Evolutionary conservation across 2,113 vertebrate genomes (phyloP).

Genomic region (Pungitius pungitius): DNA sequence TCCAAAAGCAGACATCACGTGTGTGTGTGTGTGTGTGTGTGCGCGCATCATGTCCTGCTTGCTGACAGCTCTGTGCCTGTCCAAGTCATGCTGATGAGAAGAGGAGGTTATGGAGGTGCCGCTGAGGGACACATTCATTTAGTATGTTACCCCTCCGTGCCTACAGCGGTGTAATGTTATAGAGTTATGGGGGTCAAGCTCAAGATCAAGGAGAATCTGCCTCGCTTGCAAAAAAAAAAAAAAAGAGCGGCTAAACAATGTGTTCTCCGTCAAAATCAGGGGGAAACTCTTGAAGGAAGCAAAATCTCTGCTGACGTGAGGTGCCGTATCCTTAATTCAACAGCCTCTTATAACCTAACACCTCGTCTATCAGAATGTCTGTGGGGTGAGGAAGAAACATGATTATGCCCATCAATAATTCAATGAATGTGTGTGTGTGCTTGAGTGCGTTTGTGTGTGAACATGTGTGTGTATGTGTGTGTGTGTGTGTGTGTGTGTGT

Average conservation of each 20-base stretch:
- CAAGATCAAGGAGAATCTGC: slow-evolving; percentile 77
- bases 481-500: slow-evolving; percentile 31
- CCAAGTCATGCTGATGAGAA: slow-evolving; percentile 72
- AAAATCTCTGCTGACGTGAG: slow-evolving; percentile 77
- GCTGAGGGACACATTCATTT: slow-evolving; percentile 66
- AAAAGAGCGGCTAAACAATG: slow-evolving; percentile 62
- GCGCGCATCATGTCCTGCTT: slow-evolving; percentile 28
- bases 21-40: not conserved
- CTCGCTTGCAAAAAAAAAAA: slow-evolving; percentile 67
- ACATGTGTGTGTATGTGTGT: not conserved
- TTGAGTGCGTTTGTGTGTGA: slow-evolving; percentile 35
- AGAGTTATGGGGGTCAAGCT: slow-evolving; percentile 74
- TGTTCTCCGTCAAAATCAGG: slow-evolving; percentile 75
- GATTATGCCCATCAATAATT: slow-evolving; percentile 83
- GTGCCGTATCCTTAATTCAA: slow-evolving; percentile 73
- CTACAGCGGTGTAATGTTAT: slow-evolving; percentile 60
- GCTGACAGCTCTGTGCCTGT: slow-evolving; percentile 56
- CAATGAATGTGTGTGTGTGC: slow-evolving; percentile 54
- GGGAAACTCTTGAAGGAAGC: slow-evolving; percentile 70
- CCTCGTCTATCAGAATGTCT: slow-evolving; percentile 76
- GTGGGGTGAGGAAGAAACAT: slow-evolving; percentile 72
- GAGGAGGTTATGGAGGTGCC: slow-evolving; percentile 59
- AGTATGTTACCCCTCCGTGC: slow-evolving; percentile 52
- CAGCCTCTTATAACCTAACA: slow-evolving; percentile 76
- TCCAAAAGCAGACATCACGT: too few relatives aligned